A percentile compares a stretch with the other conserved stretches of the same genome.
Evolutionary conservation across 2,113 vertebrate genomes (phyloP).

Genomic region (Eretmochelys imbricata): DNA sequence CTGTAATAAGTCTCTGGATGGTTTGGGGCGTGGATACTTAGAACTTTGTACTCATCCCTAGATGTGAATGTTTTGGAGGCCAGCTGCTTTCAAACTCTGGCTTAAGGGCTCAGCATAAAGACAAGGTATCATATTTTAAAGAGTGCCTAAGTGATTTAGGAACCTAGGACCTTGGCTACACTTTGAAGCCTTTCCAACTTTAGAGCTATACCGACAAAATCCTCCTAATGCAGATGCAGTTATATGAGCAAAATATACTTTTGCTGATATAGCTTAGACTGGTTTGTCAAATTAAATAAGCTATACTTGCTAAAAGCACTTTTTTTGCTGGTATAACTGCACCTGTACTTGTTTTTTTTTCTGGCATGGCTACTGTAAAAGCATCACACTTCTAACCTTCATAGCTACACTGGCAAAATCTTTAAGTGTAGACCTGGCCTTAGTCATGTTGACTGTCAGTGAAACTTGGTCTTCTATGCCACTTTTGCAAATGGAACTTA

Average conservation of each 20-base stretch:
- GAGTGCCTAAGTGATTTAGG: background rate
- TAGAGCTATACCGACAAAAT: background rate
- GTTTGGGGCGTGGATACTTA: background rate
- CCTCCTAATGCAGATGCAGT: background rate
- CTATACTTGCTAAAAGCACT: background rate
- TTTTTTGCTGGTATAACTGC: background rate
- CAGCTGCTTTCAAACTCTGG: background rate
- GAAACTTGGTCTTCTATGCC: fast-evolving
- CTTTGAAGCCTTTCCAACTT: background rate
- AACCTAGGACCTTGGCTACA: background rate
- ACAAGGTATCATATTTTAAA: background rate
- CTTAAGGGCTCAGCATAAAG: background rate
- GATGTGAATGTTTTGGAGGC: background rate
- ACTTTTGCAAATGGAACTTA: background rate
- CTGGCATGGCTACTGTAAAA: background rate
- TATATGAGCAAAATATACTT: background rate
- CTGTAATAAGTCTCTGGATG: background rate
- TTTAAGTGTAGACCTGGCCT: background rate
- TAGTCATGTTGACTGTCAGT: background rate
- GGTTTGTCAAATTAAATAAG: background rate
- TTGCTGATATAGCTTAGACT: background rate
- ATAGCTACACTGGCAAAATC: background rate
- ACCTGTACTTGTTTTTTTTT: background rate
- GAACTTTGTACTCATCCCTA: background rate
- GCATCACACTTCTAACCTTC: background rate